These are phyloP conservation scores for Acromyrmex heyeri DNA, from an alignment of 1,140 invertebrate genomes.

Conservation along the genomic window DNA sequence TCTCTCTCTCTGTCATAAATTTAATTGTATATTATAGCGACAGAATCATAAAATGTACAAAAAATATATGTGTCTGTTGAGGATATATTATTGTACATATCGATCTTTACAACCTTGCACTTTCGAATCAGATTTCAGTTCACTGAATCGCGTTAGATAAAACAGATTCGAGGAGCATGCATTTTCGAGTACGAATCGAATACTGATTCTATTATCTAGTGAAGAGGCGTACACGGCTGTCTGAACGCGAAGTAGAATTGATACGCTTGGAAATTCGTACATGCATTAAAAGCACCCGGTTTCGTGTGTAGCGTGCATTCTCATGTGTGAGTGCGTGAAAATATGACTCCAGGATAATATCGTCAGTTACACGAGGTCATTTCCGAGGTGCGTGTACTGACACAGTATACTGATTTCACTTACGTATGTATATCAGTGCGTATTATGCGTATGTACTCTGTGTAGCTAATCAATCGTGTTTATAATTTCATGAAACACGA, in stretches of 20 bases:
- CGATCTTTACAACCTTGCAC: background rate
- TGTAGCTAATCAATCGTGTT: conserved; percentile 29
- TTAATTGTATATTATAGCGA: background rate
- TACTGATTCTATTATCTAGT: conserved; percentile 40
- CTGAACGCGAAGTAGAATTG: conserved; percentile 51
- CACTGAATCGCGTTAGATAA: conserved; percentile 3
- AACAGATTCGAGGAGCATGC: background rate
- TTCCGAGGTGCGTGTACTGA: conserved; percentile 48
- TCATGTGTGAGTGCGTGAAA: conserved; percentile 33
- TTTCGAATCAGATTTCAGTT: conserved; percentile 20
- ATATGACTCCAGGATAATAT: conserved; percentile 45
- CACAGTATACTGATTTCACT: conserved; percentile 41
- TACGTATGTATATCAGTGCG: background rate
- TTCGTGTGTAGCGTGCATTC: conserved; percentile 8
- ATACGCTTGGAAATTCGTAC: conserved; percentile 59
- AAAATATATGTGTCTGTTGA: background rate
- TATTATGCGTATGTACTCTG: conserved; percentile 14
- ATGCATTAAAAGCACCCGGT: conserved; percentile 11
- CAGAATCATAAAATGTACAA: background rate
- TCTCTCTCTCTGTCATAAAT: background rate
- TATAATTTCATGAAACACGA: background rate
- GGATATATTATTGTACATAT: background rate
- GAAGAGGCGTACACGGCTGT: background rate
- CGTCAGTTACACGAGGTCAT: conserved; percentile 44
- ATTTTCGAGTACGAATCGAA: conserved; percentile 31